phyloP scores from a whole-genome alignment of 2,113 vertebrate species.

The Calidris pugnax region DNA sequence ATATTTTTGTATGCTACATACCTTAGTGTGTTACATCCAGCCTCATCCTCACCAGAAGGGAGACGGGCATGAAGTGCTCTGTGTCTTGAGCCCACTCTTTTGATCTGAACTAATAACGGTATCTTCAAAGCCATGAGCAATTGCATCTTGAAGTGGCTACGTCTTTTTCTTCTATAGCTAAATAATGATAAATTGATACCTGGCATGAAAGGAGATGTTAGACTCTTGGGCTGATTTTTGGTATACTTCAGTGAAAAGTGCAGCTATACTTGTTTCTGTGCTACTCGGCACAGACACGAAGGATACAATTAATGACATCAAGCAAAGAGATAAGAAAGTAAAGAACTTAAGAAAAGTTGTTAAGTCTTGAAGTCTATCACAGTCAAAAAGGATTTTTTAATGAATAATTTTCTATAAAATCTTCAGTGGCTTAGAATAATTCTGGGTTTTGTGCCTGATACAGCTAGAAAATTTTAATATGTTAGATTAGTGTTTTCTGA shows the following conservation, averaged over 20 bases:
- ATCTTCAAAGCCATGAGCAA: not conserved
- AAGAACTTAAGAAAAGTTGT: not conserved
- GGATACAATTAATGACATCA: not conserved
- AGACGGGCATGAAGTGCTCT: not conserved
- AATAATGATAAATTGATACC: not conserved
- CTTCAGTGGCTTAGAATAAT: not conserved
- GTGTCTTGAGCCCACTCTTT: not conserved
- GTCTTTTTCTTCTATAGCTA: not conserved
- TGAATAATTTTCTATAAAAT: not conserved
- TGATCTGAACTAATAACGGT: not conserved
- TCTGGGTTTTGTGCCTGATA: not conserved
- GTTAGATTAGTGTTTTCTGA: not conserved
- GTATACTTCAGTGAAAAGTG: not conserved
- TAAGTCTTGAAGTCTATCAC: not conserved
- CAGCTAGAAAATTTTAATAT: not conserved
- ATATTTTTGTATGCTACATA: not conserved
- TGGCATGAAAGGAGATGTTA: not conserved
- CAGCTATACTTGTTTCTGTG: not conserved
- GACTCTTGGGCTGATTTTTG: not conserved
- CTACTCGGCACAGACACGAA: not conserved
- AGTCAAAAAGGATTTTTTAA: not conserved
- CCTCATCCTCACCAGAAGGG: not conserved
- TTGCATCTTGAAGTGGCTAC: not conserved
- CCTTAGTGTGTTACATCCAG: not conserved
- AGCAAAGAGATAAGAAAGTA: not conserved